Percentiles rank a stretch among this genome's conserved stretches.
phyloP scores from a whole-genome alignment of 2,888 invertebrate species.

The Nipponacmea schrenckii region DNA sequence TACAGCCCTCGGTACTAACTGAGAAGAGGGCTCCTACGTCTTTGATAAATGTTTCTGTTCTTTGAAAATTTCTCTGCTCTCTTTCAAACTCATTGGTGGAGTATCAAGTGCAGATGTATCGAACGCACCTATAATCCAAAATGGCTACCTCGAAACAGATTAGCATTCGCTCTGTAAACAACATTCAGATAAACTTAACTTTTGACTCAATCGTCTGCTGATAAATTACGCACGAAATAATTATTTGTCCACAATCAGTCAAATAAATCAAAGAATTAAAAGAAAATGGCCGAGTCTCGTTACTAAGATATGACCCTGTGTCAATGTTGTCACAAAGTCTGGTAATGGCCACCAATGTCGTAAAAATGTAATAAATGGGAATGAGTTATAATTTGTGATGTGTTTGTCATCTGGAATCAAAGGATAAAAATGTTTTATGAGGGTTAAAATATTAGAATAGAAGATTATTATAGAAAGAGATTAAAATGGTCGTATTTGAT shows the following conservation, averaged over 20 bases:
- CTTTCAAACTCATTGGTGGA: too few relatives aligned
- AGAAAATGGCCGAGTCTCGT: not conserved
- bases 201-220: not conserved
- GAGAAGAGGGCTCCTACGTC: too few relatives aligned
- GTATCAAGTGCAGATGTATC: too few relatives aligned
- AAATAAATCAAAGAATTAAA: constrained; percentile 4
- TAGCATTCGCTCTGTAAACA: not conserved
- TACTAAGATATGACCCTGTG: constrained; percentile 4
- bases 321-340: not conserved
- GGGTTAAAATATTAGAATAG: too few relatives aligned
- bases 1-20: too few relatives aligned
- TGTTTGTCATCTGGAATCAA: not conserved
- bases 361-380: not conserved
- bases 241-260: not conserved
- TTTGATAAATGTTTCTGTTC: too few relatives aligned
- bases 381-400: too few relatives aligned
- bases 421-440: not conserved
- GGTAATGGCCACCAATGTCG: constrained; percentile 1
- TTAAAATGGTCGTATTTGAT: too few relatives aligned
- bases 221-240: not conserved
- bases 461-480: too few relatives aligned
- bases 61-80: too few relatives aligned
- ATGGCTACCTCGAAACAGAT: not conserved
- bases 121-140: not conserved
- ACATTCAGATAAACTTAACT: constrained; percentile 1